A percentile compares a stretch with the other conserved stretches of the same genome.
phyloP scores from a whole-genome alignment of 2,888 invertebrate genomes.

The Epirrita christyi region DNA sequence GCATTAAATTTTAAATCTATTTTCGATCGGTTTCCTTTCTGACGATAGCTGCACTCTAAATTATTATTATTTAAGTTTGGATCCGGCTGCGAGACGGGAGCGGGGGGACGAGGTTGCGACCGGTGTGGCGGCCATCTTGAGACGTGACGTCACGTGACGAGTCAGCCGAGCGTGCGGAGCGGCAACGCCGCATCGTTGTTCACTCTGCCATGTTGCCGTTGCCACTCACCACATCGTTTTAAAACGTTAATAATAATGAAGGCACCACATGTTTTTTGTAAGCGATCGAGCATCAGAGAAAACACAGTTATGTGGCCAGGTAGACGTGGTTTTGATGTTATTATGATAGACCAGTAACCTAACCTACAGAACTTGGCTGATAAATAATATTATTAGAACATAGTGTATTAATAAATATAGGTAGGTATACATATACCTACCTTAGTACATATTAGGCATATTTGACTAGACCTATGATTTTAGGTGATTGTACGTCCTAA shows the following conservation, averaged over 20 bases:
- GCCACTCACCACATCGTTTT: constrained; percentile 43
- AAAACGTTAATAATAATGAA: constrained; percentile 76
- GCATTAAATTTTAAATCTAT: constrained; percentile 82
- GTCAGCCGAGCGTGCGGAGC: constrained; percentile 74
- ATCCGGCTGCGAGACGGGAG: constrained; percentile 76
- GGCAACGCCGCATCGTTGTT: constrained; percentile 73
- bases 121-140: constrained; percentile 83
- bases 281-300: constrained; percentile 67
- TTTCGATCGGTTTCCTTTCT: constrained; percentile 80
- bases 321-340: constrained; percentile 52
- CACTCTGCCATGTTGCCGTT: constrained; percentile 70
- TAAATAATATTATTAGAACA: no score
- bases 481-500: no score
- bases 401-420: no score
- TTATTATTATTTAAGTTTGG: constrained; percentile 74
- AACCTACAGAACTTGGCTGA: no score
- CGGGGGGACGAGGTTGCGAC: constrained; percentile 70
- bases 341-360: neutral
- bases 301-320: constrained; percentile 81
- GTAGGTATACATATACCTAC: no score
- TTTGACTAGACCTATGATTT: no score
- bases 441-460: no score
- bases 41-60: constrained; percentile 73
- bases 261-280: constrained; percentile 63
- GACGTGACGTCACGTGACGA: constrained; percentile 85